Evolutionary conservation across 2,888 invertebrate genomes (phyloP).

Genomic region (Epirrhoe tristata): DNA sequence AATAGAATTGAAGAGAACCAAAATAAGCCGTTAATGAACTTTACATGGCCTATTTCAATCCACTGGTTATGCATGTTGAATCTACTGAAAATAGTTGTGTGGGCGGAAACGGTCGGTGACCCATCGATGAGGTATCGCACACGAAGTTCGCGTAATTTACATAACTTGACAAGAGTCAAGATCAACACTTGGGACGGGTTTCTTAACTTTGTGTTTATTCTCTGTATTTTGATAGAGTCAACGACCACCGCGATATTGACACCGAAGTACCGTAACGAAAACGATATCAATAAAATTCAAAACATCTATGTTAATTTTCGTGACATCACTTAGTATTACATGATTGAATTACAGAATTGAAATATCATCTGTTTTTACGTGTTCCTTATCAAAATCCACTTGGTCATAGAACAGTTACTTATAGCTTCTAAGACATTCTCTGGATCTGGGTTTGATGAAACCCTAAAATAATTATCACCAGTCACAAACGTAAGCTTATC

Average conservation of each 20-base stretch:
- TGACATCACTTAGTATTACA: slow-evolving; percentile 11
- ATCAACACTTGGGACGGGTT: slow-evolving; percentile 76
- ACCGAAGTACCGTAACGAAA: slow-evolving; percentile 38
- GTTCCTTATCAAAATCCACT: background rate
- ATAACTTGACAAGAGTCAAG: slow-evolving; percentile 79
- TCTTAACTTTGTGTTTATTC: slow-evolving; percentile 65
- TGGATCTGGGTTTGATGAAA: background rate
- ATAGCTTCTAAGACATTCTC: background rate
- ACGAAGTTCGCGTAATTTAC: slow-evolving; percentile 77
- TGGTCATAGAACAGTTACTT: background rate
- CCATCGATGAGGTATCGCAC: slow-evolving; percentile 76
- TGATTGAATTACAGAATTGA: background rate
- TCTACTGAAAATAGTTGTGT: slow-evolving; percentile 58
- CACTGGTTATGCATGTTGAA: slow-evolving; percentile 22
- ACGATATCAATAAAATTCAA: slow-evolving; percentile 16
- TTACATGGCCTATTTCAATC: slow-evolving; percentile 51
- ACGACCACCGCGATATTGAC: slow-evolving; percentile 49
- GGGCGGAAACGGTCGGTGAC: slow-evolving; percentile 74
- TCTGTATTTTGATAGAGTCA: slow-evolving; percentile 58
- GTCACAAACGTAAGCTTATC: too few relatives aligned
- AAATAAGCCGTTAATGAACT: slow-evolving; percentile 56
- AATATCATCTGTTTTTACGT: background rate
- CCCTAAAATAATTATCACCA: background rate
- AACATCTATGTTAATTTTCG: slow-evolving; percentile 3
- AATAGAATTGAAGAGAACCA: slow-evolving; percentile 51